A percentile compares a stretch with the other conserved stretches of the same genome.
Evolutionary conservation across 2,113 vertebrate genomes (phyloP).

Genomic region (Grammomys dolichurus): DNA sequence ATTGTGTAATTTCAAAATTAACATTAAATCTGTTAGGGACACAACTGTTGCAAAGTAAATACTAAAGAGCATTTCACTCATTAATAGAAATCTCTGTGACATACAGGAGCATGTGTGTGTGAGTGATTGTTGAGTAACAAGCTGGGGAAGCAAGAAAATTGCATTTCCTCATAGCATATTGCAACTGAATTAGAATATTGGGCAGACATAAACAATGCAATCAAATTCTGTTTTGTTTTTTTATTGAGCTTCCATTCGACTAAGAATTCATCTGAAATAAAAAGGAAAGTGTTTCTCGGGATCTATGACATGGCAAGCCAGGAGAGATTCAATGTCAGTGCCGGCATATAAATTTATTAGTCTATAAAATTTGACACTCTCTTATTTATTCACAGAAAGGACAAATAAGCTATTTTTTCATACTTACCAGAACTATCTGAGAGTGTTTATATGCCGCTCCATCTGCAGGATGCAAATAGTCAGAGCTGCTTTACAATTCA

Average conservation of each 20-base stretch:
- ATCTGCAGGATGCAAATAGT: slow-evolving; percentile 98
- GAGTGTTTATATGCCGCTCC: slow-evolving; percentile 93
- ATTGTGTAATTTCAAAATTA: slow-evolving; percentile 54
- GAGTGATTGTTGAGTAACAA: slow-evolving; percentile 83
- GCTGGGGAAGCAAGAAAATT: slow-evolving; percentile 88
- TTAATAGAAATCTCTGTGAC: slow-evolving; percentile 81
- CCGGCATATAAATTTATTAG: slow-evolving; percentile 89
- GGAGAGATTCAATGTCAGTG: slow-evolving; percentile 88
- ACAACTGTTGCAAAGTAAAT: slow-evolving; percentile 70
- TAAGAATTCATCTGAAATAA: slow-evolving; percentile 85
- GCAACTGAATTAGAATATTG: slow-evolving; percentile 88
- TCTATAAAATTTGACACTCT: slow-evolving; percentile 94
- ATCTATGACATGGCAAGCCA: slow-evolving; percentile 87
- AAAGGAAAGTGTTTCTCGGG: slow-evolving; percentile 86
- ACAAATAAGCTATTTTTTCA: slow-evolving; percentile 94
- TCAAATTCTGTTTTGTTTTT: slow-evolving; percentile 84
- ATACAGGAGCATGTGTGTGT: slow-evolving; percentile 70
- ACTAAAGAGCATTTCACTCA: slow-evolving; percentile 83
- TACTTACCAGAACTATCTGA: slow-evolving; percentile 91
- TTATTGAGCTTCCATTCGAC: slow-evolving; percentile 87
- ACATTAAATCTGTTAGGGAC: slow-evolving; percentile 52
- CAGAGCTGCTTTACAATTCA: slow-evolving; percentile 97
- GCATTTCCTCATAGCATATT: slow-evolving; percentile 87
- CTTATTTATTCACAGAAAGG: slow-evolving; percentile 92
- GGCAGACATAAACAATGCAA: slow-evolving; percentile 88